phyloP scores from a whole-genome alignment of 2,113 vertebrate genomes.

The Chitala chitala region DNA sequence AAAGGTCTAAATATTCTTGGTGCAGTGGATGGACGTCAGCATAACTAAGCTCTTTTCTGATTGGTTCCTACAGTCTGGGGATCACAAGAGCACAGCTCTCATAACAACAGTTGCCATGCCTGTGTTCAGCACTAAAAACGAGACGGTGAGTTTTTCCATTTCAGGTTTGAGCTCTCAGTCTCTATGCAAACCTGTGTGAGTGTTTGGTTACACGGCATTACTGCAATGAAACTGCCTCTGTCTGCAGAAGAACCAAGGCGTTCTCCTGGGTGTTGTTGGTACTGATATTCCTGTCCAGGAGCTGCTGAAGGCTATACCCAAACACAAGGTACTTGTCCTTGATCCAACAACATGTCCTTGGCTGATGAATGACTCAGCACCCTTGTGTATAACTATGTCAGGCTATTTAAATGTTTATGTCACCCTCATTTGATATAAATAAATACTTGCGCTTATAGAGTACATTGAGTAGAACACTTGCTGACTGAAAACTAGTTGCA shows the following conservation, averaged over 20 bases:
- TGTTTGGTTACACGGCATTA: neutral
- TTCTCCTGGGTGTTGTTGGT: conserved; percentile 95
- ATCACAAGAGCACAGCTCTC: conserved; percentile 77
- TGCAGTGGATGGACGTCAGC: too few species aligned
- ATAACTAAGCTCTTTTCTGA: conserved; percentile 32
- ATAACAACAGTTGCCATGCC: conserved; percentile 98
- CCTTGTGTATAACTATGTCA: neutral
- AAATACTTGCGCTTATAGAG: too few species aligned
- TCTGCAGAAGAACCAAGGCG: conserved; percentile 86
- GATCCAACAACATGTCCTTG: conserved; percentile 17
- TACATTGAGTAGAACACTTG: too few species aligned
- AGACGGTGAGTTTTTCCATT: conserved; percentile 74
- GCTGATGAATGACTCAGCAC: neutral
- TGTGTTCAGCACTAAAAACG: conserved; percentile 97
- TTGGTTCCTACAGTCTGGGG: conserved; percentile 68
- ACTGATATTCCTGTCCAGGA: conserved; percentile 97
- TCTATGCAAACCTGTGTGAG: neutral
- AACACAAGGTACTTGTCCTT: conserved; percentile 97
- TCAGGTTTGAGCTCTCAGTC: conserved; percentile 19
- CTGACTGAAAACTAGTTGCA: too few species aligned
- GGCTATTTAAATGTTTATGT: too few species aligned
- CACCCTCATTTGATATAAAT: too few species aligned
- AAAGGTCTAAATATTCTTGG: too few species aligned
- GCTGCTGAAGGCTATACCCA: conserved; percentile 92
- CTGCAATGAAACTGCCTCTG: conserved; percentile 29